phyloP scores from a whole-genome alignment of 2,113 vertebrate genomes.

The Perca flavescens region DNA sequence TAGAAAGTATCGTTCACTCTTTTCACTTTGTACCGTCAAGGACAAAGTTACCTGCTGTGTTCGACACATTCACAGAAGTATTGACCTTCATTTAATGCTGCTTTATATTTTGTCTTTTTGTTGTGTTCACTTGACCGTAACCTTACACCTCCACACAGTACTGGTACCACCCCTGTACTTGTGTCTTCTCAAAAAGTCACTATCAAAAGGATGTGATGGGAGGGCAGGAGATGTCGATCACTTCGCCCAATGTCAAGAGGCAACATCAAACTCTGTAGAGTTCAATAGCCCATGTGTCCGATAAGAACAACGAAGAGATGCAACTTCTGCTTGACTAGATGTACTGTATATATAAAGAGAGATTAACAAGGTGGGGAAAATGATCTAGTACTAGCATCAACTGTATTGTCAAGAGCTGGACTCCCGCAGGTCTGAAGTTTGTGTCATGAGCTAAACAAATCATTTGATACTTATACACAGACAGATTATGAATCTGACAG shows the following conservation, averaged over 20 bases:
- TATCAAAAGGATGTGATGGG: slow-evolving; percentile 4
- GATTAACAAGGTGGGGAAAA: not conserved
- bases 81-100: not conserved
- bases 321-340: not conserved
- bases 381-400: not conserved
- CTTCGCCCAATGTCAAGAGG: not conserved
- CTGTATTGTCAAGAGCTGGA: not conserved
- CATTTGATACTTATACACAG: not conserved
- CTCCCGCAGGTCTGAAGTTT: not conserved
- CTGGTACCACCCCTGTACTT: not conserved
- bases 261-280: slow-evolving; percentile 10
- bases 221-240: slow-evolving; percentile 5
- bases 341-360: not conserved
- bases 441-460: not conserved
- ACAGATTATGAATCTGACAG: slow-evolving; percentile 12
- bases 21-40: not conserved
- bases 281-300: not conserved
- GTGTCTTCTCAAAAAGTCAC: slow-evolving; percentile 3
- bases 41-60: not conserved
- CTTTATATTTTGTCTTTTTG: not conserved
- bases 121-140: not conserved
- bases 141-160: not conserved
- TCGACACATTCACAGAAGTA: not conserved
- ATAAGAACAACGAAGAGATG: not conserved
- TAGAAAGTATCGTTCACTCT: not conserved